A percentile compares a stretch with the other conserved stretches of the same genome.
These are phyloP conservation scores for Spheniscus humboldti DNA, from an alignment of 2,797 vertebrate genomes.

Conservation along the genomic window DNA sequence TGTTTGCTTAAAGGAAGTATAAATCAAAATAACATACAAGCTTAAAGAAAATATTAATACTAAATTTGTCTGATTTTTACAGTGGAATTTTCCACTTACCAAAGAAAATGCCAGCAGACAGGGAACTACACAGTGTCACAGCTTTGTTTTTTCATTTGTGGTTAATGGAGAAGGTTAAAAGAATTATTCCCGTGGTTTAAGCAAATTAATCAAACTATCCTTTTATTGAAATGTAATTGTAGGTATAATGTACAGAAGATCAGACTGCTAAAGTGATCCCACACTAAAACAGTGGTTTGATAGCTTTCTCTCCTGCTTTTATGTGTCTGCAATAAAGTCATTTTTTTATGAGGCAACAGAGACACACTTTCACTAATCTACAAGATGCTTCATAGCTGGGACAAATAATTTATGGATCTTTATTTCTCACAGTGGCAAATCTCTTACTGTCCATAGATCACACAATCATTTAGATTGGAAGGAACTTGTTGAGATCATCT, in stretches of 20 bases:
- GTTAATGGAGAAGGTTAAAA: not conserved
- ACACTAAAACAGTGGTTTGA: not conserved
- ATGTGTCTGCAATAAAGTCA: not conserved
- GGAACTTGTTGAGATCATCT: not conserved
- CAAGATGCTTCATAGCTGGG: not conserved
- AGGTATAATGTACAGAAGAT: not conserved
- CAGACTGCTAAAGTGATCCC: not conserved
- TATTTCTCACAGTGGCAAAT: not conserved
- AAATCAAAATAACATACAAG: not conserved
- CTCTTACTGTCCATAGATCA: not conserved
- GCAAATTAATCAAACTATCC: not conserved
- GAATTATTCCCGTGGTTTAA: not conserved
- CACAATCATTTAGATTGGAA: not conserved
- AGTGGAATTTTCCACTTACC: not conserved
- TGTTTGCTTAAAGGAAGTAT: not conserved
- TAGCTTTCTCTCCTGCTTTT: not conserved
- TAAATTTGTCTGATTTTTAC: not conserved
- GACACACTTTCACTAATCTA: not conserved
- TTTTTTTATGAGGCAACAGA: not conserved
- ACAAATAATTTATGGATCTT: not conserved
- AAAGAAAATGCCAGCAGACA: not conserved
- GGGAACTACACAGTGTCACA: not conserved
- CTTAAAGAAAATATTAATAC: not conserved
- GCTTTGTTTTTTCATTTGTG: not conserved
- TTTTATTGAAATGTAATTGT: not conserved